Evolutionary conservation across 2,888 invertebrate genomes (phyloP), one percentile per base, ranked within the genome.

Genomic region (Amiota minor): DNA sequence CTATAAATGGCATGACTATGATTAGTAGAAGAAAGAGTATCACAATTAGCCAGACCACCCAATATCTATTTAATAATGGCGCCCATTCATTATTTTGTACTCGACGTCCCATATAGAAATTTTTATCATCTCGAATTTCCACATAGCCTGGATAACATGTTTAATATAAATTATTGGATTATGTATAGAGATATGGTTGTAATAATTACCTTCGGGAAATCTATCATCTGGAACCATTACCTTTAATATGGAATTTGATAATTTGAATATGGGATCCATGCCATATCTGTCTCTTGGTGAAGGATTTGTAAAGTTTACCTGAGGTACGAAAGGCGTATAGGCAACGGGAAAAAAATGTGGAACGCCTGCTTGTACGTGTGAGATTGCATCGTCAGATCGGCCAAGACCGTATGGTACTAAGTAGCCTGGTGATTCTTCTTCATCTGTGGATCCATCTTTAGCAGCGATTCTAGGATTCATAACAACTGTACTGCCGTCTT

Each of bases 1-100:
- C 97, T 76, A 94, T 92, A 67, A 96, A 92, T 56, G 97, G 97
- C 90, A 97, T 92, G 74, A 95, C 88, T 68, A 95, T 91, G 53
- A 93, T 92, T 73, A 96, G 92, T 16, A 95, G 84, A 14, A 93
- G 87, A 64, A 95, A 91, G 9, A 93, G 83, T 16, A 92, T 82
- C 11, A 92, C 89, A 69, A 94, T 90, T 70, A 92, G 90, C 49
- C 92, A 87, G 64, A 95, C 90, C 0, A 93, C 92, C 90, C 90
- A 90, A 76, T 90, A 90, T 61, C 93, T 92, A 18, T 88, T 83
- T 49, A 91, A 75, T 55, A 92, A 84, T 74, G 90, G 89, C 67
- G 89, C 88, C 91, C 91, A 91, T 81, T 91, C 90, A 74, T 89
- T 88, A 14, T 88, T 79, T 65, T 86, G 80, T 67, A 88, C 83